These are phyloP conservation scores for Syngnathus scovelli DNA, from an alignment of 2,113 vertebrate genomes.

Conservation along the genomic window DNA sequence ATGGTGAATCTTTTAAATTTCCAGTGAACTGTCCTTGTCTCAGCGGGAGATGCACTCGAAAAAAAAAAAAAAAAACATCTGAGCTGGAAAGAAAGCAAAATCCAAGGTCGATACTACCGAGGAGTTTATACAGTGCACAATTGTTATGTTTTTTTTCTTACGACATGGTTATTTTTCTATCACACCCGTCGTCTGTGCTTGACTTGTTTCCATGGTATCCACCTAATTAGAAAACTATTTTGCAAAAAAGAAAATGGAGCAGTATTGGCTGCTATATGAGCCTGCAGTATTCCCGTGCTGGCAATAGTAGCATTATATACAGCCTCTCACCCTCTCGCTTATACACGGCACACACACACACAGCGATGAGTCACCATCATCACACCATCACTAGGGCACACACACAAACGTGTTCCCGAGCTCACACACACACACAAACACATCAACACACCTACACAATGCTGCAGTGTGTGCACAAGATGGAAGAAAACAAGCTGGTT, in stretches of 20 bases:
- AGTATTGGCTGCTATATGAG: slow-evolving; percentile 34
- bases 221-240: slow-evolving; percentile 3
- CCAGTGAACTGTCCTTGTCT: slow-evolving; percentile 62
- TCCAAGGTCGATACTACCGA: slow-evolving; percentile 22
- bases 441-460: slow-evolving; percentile 69
- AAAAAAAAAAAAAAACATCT: slow-evolving; percentile 21
- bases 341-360: slow-evolving; percentile 43
- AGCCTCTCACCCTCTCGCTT: slow-evolving; percentile 37
- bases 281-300: slow-evolving; percentile 38
- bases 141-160: neutral
- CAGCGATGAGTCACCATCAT: slow-evolving; percentile 69
- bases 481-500: slow-evolving; percentile 36
- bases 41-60: slow-evolving; percentile 44
- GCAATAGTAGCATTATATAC: slow-evolving; percentile 51
- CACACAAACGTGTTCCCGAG: slow-evolving; percentile 49
- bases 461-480: slow-evolving; percentile 59
- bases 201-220: slow-evolving; percentile 3
- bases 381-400: slow-evolving; percentile 62
- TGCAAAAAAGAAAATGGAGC: slow-evolving; percentile 29
- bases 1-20: slow-evolving; percentile 37
- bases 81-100: slow-evolving; percentile 48
- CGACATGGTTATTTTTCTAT: neutral
- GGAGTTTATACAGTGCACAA: neutral
- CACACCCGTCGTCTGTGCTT: neutral
- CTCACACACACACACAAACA: slow-evolving; percentile 49